phyloP scores from a whole-genome alignment of 2,113 vertebrate genomes.

The Burhinus bistriatus region DNA sequence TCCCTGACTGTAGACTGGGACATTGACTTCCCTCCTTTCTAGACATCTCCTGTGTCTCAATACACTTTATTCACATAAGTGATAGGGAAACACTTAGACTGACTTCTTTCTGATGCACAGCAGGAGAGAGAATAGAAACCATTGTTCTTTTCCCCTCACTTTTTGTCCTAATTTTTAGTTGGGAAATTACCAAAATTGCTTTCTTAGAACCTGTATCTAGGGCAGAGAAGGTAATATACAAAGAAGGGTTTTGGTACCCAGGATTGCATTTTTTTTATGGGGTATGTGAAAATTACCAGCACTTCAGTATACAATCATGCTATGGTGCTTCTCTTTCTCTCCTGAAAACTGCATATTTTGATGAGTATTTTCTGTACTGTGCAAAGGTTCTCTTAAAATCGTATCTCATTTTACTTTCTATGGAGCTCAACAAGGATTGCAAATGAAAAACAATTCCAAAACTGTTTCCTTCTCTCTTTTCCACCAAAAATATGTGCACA shows the following conservation, averaged over 20 bases:
- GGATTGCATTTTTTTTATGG: neutral
- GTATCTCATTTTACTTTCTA: neutral
- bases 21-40: neutral
- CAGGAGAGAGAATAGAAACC: neutral
- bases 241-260: neutral
- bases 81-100: neutral
- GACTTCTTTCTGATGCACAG: neutral
- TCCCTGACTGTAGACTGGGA: neutral
- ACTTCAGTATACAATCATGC: neutral
- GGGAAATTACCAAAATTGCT: neutral
- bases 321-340: rapidly evolving
- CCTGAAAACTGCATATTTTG: neutral
- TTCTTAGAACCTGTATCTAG: neutral
- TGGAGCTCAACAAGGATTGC: neutral
- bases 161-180: neutral
- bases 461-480: neutral
- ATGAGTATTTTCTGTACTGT: neutral
- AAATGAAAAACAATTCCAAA: neutral
- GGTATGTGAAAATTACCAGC: neutral
- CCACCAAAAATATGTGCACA: neutral
- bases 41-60: neutral
- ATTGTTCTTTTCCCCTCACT: neutral
- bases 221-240: neutral
- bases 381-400: neutral
- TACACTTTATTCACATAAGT: neutral